A percentile compares a stretch with the other conserved stretches of the same genome.
phyloP scores from a whole-genome alignment of 2,113 vertebrate genomes.

The Rana temporaria region DNA sequence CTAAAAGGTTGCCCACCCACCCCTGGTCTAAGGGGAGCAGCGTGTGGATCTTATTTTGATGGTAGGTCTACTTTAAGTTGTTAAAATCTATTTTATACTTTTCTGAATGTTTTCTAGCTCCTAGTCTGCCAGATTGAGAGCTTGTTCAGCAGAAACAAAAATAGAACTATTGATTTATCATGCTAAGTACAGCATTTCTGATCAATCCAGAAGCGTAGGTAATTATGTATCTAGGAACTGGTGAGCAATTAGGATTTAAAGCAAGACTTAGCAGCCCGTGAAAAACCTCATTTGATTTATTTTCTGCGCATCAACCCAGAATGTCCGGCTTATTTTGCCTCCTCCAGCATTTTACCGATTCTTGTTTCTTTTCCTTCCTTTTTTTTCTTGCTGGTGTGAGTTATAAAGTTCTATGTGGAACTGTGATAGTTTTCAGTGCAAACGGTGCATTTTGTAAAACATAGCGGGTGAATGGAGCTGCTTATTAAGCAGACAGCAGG shows the following conservation, averaged over 20 bases:
- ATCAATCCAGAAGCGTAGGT: slow-evolving; percentile 56
- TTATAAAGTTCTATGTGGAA: slow-evolving; percentile 20
- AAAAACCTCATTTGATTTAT: slow-evolving; percentile 51
- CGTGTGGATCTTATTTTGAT: too few species aligned
- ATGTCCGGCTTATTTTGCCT: slow-evolving; percentile 9
- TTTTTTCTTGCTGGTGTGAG: slow-evolving; percentile 15
- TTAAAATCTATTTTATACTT: slow-evolving; percentile 6
- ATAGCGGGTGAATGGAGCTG: slow-evolving; percentile 30
- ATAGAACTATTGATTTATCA: slow-evolving; percentile 60
- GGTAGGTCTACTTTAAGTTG: too few species aligned
- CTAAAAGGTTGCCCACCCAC: too few species aligned
- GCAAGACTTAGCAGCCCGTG: slow-evolving; percentile 39
- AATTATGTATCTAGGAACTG: slow-evolving; percentile 58
- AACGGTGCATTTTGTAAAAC: slow-evolving; percentile 11
- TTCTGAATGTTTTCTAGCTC: slow-evolving; percentile 31
- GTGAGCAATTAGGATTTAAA: slow-evolving; percentile 58
- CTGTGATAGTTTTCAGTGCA: slow-evolving; percentile 26
- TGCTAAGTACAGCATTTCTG: slow-evolving; percentile 60
- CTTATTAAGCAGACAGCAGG: slow-evolving; percentile 13
- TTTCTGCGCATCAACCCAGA: slow-evolving; percentile 41
- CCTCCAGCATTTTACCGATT: neutral
- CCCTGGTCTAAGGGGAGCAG: too few species aligned
- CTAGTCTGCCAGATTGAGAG: slow-evolving; percentile 54
- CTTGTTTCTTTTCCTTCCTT: too few species aligned
- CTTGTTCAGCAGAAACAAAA: slow-evolving; percentile 65